These are phyloP conservation scores for Prosopocoilus inquinatus DNA, from an alignment of 2,888 invertebrate genomes.

Conservation along the genomic window DNA sequence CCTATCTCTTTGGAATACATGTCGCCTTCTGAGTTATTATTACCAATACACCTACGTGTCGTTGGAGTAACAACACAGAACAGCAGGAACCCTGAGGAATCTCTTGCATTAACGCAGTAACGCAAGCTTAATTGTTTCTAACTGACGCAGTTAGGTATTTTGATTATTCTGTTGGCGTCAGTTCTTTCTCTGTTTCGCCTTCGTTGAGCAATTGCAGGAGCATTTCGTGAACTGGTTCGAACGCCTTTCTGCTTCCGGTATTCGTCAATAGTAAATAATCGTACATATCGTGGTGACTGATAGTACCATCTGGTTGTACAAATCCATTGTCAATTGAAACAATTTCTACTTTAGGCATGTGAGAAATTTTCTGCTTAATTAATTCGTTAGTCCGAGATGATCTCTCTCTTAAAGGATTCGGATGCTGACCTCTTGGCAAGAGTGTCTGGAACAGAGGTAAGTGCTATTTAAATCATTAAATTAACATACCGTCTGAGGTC, in stretches of 20 bases:
- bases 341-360: conserved; percentile 69
- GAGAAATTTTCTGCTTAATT: conserved; percentile 62
- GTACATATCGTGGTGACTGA: conserved; percentile 88
- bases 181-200: conserved; percentile 71
- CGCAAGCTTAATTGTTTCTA: too few species aligned
- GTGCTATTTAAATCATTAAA: too few species aligned
- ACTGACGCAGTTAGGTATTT: not conserved
- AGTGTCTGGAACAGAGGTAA: conserved; percentile 65
- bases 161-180: conserved; percentile 67
- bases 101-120: too few species aligned
- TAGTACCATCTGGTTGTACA: conserved; percentile 74
- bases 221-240: conserved; percentile 80
- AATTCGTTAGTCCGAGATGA: conserved; percentile 72
- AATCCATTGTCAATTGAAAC: conserved; percentile 78
- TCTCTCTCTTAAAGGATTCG: conserved; percentile 78
- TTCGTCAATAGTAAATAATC: conserved; percentile 88
- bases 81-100: too few species aligned
- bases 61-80: too few species aligned
- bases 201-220: conserved; percentile 74
- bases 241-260: conserved; percentile 82
- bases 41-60: too few species aligned
- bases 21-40: too few species aligned
- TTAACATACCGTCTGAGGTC: too few species aligned
- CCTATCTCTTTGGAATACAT: too few species aligned
- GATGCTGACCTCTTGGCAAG: conserved; percentile 82